Conservation (phyloP, 2,797 vertebrate genomes). For the Squalus acanthias region DNA sequence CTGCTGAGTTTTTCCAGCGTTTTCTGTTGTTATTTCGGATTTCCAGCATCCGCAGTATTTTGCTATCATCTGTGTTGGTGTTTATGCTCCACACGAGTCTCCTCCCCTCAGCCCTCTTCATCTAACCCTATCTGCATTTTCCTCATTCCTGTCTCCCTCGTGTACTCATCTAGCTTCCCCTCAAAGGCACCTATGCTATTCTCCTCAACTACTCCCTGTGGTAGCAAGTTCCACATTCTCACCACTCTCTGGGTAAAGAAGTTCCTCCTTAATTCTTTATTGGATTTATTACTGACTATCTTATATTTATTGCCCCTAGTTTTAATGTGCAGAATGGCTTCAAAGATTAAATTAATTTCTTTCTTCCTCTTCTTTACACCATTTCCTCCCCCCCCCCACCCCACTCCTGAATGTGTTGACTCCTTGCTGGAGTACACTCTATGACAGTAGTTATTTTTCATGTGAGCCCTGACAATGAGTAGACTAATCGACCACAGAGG, state of each 20-base stretch:
- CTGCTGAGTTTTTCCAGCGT: too few species aligned
- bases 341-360: background rate
- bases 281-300: background rate
- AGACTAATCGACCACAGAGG: too few species aligned
- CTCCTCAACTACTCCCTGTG: background rate
- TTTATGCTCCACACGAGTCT: background rate
- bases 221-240: background rate
- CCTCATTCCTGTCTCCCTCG: background rate
- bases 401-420: too few species aligned
- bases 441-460: background rate
- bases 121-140: background rate
- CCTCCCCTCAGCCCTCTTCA: background rate
- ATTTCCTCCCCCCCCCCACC: background rate
- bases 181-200: background rate
- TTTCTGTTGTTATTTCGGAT: too few species aligned
- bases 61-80: background rate
- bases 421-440: background rate
- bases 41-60: too few species aligned
- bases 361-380: background rate
- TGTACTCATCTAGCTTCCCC: background rate
- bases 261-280: background rate
- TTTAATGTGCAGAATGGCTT: background rate
- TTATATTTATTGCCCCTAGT: background rate
- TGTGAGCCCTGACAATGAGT: too few species aligned
- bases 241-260: background rate